A percentile compares a stretch with the other conserved stretches of the same genome.
Evolutionary conservation across 1,140 invertebrate genomes (phyloP).

Genomic region (Potamilus streckersoni): DNA sequence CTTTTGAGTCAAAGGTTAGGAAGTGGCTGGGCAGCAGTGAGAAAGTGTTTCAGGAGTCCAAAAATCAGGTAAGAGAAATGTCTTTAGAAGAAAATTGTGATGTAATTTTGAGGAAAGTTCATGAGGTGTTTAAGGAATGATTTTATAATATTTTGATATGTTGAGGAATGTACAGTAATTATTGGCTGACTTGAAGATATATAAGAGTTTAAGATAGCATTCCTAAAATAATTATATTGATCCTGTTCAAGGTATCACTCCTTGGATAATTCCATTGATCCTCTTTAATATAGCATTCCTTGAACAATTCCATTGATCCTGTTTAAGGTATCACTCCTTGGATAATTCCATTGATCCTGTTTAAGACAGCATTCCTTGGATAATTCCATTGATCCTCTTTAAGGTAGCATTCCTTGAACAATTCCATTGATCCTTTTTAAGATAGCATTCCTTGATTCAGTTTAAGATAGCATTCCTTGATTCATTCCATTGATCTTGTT

Average conservation of each 20-base stretch:
- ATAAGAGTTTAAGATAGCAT: too few relatives aligned
- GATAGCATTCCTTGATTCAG: not conserved
- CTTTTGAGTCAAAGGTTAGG: conserved; percentile 54
- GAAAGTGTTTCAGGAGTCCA: conserved; percentile 47
- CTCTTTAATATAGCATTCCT: not conserved
- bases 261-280: not conserved
- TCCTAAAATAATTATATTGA: too few relatives aligned
- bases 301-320: too few relatives aligned
- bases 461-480: not conserved
- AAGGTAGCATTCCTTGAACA: too few relatives aligned
- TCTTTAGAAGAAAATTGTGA: not conserved
- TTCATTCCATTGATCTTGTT: too few relatives aligned
- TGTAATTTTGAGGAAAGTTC: not conserved
- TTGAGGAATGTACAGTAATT: not conserved
- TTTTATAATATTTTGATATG: not conserved
- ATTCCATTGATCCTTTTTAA: too few relatives aligned
- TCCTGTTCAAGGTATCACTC: not conserved
- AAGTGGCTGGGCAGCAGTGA: conserved; percentile 57
- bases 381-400: too few relatives aligned
- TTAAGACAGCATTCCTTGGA: too few relatives aligned
- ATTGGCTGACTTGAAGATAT: not conserved
- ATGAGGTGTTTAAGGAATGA: not conserved
- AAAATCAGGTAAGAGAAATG: conserved; percentile 49
- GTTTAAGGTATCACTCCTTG: too few relatives aligned
- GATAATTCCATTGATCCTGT: too few relatives aligned